These are phyloP conservation scores for Lamellibrachia satsuma DNA, from an alignment of 2,888 invertebrate genomes.

Conservation along the genomic window DNA sequence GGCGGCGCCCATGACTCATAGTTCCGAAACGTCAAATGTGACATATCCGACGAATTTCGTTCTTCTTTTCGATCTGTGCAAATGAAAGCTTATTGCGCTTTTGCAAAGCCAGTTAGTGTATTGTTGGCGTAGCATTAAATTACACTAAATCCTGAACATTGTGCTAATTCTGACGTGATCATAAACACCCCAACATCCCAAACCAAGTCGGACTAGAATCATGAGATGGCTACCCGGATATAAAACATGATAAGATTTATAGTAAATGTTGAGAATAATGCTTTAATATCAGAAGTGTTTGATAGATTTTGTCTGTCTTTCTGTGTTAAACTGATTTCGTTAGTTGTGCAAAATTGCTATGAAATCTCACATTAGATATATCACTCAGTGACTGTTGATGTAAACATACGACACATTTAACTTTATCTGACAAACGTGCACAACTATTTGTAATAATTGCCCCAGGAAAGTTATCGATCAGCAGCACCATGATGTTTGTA, in stretches of 20 bases:
- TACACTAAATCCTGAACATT: background rate
- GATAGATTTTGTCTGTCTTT: too few relatives aligned
- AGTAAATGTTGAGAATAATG: too few relatives aligned
- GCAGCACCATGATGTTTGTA: too few relatives aligned
- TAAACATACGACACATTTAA: too few relatives aligned
- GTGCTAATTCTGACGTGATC: background rate
- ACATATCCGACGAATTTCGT: background rate
- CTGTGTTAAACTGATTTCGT: too few relatives aligned
- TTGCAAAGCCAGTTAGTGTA: background rate
- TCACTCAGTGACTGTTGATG: too few relatives aligned
- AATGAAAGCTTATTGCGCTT: background rate
- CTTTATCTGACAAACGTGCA: too few relatives aligned
- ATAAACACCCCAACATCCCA: background rate
- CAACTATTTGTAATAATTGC: too few relatives aligned
- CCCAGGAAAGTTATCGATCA: too few relatives aligned
- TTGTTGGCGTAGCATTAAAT: background rate
- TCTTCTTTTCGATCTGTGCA: background rate
- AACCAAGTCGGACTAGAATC: background rate
- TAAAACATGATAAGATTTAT: background rate
- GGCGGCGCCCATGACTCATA: slow-evolving; percentile 3
- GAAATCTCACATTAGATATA: too few relatives aligned
- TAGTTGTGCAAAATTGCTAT: too few relatives aligned
- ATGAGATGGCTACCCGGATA: background rate
- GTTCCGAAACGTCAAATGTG: background rate
- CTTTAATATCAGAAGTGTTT: too few relatives aligned